These are phyloP conservation scores for Penelope pileata DNA, from an alignment of 2,113 vertebrate species.

Conservation along the genomic window DNA sequence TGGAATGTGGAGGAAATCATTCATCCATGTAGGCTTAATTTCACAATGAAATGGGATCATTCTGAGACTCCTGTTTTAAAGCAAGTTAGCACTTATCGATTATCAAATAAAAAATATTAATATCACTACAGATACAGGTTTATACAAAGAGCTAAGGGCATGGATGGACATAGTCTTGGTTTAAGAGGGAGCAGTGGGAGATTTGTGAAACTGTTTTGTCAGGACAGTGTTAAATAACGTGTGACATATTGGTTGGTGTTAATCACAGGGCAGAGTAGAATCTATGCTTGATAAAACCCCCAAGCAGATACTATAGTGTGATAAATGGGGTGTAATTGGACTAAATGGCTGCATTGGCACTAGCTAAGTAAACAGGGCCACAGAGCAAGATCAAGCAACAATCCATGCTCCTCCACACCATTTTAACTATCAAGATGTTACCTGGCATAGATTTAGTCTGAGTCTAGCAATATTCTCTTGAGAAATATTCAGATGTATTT, in stretches of 20 bases:
- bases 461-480: not conserved
- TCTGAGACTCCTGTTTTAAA: not conserved
- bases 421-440: not conserved
- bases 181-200: not conserved
- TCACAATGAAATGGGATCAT: not conserved
- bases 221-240: not conserved
- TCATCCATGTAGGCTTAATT: not conserved
- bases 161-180: not conserved
- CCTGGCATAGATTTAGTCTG: not conserved
- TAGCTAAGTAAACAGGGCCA: not conserved
- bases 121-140: fast-evolving
- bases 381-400: fast-evolving
- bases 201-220: not conserved
- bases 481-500: not conserved
- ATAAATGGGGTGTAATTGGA: not conserved
- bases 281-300: not conserved
- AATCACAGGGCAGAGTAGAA: not conserved
- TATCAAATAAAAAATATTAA: not conserved
- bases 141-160: not conserved
- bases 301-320: not conserved
- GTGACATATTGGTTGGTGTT: not conserved
- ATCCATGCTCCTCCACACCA: not conserved
- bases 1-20: not conserved
- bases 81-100: not conserved
- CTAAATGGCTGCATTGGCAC: not conserved